phyloP scores from a whole-genome alignment of 2,797 vertebrate species.

The Vireo griseus region DNA sequence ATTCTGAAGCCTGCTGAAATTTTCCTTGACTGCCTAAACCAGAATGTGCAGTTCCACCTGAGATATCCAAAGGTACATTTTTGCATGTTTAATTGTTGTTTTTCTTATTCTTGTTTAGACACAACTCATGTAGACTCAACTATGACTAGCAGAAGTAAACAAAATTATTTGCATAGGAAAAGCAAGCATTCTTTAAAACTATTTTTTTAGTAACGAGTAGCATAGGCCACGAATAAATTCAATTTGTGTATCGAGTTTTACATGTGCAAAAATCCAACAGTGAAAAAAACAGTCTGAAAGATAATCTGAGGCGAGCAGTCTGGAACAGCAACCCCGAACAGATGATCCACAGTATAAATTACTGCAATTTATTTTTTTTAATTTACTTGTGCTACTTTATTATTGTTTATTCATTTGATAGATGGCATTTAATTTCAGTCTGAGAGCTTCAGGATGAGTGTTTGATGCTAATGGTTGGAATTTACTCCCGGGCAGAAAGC shows the following conservation, averaged over 20 bases:
- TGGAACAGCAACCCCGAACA: neutral
- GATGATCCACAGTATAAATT: neutral
- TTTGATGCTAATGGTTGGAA: conserved; percentile 38
- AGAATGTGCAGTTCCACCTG: neutral
- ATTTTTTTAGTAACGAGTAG: neutral
- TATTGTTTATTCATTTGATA: conserved; percentile 53
- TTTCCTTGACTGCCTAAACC: neutral
- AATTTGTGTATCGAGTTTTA: neutral
- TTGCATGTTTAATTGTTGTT: neutral
- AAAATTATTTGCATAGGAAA: neutral
- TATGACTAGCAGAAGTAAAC: neutral
- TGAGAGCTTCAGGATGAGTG: neutral
- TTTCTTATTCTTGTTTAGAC: neutral
- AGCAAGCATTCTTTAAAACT: neutral
- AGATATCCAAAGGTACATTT: neutral
- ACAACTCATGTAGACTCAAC: neutral
- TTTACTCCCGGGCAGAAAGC: conserved; percentile 31
- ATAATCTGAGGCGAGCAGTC: neutral
- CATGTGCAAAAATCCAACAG: neutral
- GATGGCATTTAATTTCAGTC: conserved; percentile 44
- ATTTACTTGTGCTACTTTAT: conserved; percentile 29
- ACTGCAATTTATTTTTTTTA: neutral
- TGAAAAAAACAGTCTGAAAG: neutral
- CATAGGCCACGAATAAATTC: neutral
- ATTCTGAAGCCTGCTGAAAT: conserved; percentile 1